phyloP scores from a whole-genome alignment of 2,797 vertebrate genomes.

The Distichodus sexfasciatus region DNA sequence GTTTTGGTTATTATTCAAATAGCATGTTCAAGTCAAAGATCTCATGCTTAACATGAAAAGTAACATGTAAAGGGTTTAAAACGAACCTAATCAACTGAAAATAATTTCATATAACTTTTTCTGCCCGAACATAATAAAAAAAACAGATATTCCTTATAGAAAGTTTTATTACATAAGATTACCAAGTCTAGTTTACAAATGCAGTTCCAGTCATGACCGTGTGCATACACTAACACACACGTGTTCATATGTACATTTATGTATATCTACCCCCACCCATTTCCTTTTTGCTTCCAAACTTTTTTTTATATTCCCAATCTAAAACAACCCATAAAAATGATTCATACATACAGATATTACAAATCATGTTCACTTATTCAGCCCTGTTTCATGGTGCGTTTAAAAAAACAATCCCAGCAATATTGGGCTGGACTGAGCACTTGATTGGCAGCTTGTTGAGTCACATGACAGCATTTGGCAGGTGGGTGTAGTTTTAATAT shows the following conservation, averaged over 20 bases:
- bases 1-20: no score
- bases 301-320: constrained; percentile 61
- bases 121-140: no score
- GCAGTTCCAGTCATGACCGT: constrained; percentile 77
- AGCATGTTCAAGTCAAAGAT: no score
- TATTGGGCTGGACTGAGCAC: constrained; percentile 53
- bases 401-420: constrained; percentile 57
- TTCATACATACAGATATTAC: constrained; percentile 63
- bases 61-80: no score
- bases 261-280: constrained; percentile 64
- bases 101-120: no score
- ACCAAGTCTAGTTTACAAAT: constrained; percentile 85
- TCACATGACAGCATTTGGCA: constrained; percentile 66
- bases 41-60: no score
- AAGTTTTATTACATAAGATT: constrained; percentile 83
- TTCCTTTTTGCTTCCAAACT: constrained; percentile 80
- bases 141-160: constrained; percentile 66
- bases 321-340: constrained; percentile 68
- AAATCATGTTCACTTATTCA: constrained; percentile 56
- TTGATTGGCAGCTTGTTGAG: constrained; percentile 61
- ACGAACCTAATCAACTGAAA: no score
- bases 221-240: constrained; percentile 77
- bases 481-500: constrained; percentile 59
- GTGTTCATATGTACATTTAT: constrained; percentile 88
- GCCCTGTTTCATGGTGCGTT: constrained; percentile 53